Conservation (phyloP, 2,888 invertebrate genomes). For the Trichogramma dendrolimi region DNA sequence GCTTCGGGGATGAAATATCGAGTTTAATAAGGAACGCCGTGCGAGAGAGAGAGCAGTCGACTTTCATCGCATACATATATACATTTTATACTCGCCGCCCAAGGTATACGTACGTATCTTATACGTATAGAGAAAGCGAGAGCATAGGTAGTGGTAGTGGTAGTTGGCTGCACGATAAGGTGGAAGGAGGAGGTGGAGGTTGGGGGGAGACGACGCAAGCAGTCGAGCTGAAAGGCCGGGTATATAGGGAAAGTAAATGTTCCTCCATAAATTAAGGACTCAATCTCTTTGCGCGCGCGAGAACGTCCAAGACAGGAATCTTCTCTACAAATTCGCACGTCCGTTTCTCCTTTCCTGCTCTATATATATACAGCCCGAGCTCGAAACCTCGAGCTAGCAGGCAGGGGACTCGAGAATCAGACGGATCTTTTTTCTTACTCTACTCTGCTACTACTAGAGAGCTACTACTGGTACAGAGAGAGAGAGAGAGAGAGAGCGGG, state of each 20-base stretch:
- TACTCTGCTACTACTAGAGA: too few species aligned
- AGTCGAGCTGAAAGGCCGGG: too few species aligned
- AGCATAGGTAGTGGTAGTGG: neutral
- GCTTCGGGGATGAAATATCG: constrained; percentile 15
- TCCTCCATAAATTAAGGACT: constrained; percentile 21
- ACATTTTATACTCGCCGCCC: neutral
- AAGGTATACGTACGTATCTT: too few species aligned
- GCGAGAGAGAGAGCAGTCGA: too few species aligned
- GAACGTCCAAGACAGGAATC: neutral
- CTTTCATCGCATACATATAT: too few species aligned
- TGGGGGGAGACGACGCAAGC: neutral
- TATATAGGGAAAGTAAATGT: constrained; percentile 14
- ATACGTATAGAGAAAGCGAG: neutral
- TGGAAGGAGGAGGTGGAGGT: too few species aligned
- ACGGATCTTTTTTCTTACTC: too few species aligned
- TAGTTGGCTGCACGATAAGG: too few species aligned
- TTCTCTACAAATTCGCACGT: constrained; percentile 18
- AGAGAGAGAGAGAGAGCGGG: neutral
- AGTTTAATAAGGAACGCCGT: constrained; percentile 15
- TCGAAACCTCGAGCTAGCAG: neutral
- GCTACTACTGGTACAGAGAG: too few species aligned
- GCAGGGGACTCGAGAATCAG: neutral
- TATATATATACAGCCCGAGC: constrained; percentile 8
- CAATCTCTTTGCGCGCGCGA: constrained; percentile 22
- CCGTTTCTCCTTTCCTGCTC: constrained; percentile 5